Conservation (phyloP, 2,113 vertebrate species). For the Rutilus rutilus region DNA sequence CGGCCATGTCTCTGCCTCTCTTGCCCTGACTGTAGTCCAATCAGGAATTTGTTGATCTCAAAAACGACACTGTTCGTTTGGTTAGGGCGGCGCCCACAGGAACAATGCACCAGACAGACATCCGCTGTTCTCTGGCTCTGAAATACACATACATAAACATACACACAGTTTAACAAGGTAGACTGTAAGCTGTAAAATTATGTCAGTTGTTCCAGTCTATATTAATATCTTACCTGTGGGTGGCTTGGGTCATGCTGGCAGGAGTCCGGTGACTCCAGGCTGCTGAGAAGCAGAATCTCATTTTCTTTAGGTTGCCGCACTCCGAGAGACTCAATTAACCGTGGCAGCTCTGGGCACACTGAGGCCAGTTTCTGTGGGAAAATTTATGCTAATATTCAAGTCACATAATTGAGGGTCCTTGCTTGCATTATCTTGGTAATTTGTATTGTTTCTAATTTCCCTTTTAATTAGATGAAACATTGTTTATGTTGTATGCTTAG, state of each 20-base stretch:
- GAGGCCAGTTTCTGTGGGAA: constrained; percentile 84
- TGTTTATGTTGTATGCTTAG: background rate
- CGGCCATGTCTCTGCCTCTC: constrained; percentile 81
- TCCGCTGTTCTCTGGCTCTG: constrained; percentile 84
- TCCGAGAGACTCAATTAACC: constrained; percentile 87
- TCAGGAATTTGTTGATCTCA: constrained; percentile 95
- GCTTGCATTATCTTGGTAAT: constrained; percentile 24
- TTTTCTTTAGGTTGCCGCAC: constrained; percentile 91
- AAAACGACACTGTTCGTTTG: constrained; percentile 85
- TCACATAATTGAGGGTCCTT: constrained; percentile 11
- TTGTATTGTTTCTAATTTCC: constrained; percentile 32
- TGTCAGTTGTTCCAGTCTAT: background rate
- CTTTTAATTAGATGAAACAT: constrained; percentile 36
- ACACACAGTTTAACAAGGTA: constrained; percentile 14
- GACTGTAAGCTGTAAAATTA: background rate
- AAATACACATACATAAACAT: constrained; percentile 35
- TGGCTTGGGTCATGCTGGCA: constrained; percentile 76
- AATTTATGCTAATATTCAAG: constrained; percentile 45
- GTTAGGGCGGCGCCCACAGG: constrained; percentile 73
- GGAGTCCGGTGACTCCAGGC: constrained; percentile 80
- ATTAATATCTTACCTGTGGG: constrained; percentile 79
- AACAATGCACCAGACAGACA: constrained; percentile 89
- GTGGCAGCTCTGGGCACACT: constrained; percentile 88
- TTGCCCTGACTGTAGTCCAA: constrained; percentile 89
- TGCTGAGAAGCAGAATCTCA: constrained; percentile 90